Percentiles rank a stretch among this genome's conserved stretches.
phyloP scores from a whole-genome alignment of 2,113 vertebrate species.

The Dascyllus trimaculatus region DNA sequence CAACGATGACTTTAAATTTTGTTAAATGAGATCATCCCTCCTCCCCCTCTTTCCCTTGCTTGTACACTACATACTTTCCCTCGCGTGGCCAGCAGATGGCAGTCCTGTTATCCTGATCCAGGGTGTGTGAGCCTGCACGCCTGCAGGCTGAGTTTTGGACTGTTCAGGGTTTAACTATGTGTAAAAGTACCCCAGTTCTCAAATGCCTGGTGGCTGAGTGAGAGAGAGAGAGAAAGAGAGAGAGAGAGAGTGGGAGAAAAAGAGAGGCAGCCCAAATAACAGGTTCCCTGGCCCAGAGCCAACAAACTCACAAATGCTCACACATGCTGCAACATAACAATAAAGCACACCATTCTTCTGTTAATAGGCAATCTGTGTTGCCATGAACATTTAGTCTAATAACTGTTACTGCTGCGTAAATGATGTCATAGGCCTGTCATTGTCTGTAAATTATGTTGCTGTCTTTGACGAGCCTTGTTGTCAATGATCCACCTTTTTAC shows the following conservation, averaged over 20 bases:
- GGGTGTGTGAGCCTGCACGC: slow-evolving; percentile 2
- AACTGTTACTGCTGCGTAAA: slow-evolving; percentile 78
- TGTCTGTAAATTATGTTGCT: slow-evolving; percentile 64
- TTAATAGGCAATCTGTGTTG: slow-evolving; percentile 80
- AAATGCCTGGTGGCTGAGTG: slow-evolving; percentile 68
- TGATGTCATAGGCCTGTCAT: slow-evolving; percentile 78
- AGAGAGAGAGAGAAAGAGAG: background rate
- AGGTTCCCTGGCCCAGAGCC: slow-evolving; percentile 75
- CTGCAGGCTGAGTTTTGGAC: slow-evolving; percentile 73
- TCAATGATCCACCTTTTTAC: slow-evolving; percentile 64
- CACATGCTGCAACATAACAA: slow-evolving; percentile 77
- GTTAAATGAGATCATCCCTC: slow-evolving; percentile 48
- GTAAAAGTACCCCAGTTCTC: slow-evolving; percentile 81
- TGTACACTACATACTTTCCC: slow-evolving; percentile 3
- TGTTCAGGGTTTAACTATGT: slow-evolving; percentile 82
- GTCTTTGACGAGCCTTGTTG: slow-evolving; percentile 57
- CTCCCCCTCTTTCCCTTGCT: background rate
- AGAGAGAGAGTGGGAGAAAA: background rate
- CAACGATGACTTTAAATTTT: slow-evolving; percentile 72
- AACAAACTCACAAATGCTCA: slow-evolving; percentile 77
- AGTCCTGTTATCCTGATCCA: slow-evolving; percentile 82
- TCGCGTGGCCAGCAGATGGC: slow-evolving; percentile 82
- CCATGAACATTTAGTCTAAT: slow-evolving; percentile 78
- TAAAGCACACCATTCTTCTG: slow-evolving; percentile 74
- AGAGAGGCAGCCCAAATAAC: slow-evolving; percentile 70